phyloP scores from a whole-genome alignment of 2,888 invertebrate species.

The Trichogramma dendrolimi region DNA sequence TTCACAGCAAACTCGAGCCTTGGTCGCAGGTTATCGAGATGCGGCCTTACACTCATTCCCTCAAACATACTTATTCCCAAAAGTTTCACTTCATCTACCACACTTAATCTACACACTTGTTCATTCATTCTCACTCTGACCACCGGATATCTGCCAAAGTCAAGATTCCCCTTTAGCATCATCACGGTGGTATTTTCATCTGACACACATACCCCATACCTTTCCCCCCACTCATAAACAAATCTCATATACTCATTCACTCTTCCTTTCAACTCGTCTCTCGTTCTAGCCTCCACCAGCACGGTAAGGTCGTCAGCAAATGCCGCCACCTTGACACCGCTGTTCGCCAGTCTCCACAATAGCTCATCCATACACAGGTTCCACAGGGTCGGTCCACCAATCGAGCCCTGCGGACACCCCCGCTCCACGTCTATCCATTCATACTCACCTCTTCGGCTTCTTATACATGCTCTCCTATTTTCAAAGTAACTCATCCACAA shows the following conservation, averaged over 20 bases:
- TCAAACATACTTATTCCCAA: neutral
- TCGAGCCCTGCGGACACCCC: too few relatives aligned
- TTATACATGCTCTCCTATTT: constrained; percentile 6
- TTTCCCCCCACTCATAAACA: too few relatives aligned
- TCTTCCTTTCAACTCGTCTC: too few relatives aligned
- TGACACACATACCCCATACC: too few relatives aligned
- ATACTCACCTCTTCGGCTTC: too few relatives aligned
- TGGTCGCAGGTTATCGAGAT: neutral
- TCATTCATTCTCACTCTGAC: neutral
- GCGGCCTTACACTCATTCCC: constrained; percentile 13
- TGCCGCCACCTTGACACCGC: neutral
- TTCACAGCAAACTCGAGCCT: neutral
- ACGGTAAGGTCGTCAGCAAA: constrained; percentile 18
- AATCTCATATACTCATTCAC: too few relatives aligned
- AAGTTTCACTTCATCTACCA: constrained; percentile 1
- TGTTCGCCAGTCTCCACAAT: neutral
- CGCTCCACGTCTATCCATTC: too few relatives aligned
- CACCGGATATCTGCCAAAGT: neutral
- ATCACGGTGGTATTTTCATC: too few relatives aligned
- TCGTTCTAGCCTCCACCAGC: neutral
- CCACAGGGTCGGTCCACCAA: too few relatives aligned
- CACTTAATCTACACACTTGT: neutral
- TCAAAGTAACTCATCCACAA: constrained; percentile 10
- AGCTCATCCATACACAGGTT: too few relatives aligned
- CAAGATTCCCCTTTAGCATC: neutral